Evolutionary conservation across 2,797 vertebrate genomes (phyloP), one percentile per base, ranked within the genome.

Genomic region (Sandelia bainsii): DNA sequence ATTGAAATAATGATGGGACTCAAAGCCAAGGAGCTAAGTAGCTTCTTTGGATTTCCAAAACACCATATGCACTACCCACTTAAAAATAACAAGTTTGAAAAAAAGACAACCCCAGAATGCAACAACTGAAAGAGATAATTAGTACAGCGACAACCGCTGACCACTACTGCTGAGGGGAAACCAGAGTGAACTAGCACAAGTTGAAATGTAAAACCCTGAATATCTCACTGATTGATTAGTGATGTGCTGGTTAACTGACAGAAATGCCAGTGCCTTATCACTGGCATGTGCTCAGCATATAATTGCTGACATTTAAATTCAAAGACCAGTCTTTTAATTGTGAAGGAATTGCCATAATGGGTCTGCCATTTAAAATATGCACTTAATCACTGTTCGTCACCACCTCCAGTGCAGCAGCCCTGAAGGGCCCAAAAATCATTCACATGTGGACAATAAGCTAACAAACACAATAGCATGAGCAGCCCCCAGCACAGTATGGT

Each of bases 231-330:
- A 87, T 56, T 83, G 82, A 91, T 76, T 56, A 51, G 62, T 69
- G 73, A 34, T 34, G 75, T 69, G 69, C 37, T 64, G 71, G 58
- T 42, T 75, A 72, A 82, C 57, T 81, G 85, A 87, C 83, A 85
- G 77, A 77, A 80, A 82, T 79, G 83, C 69, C 84, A 72, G 40
- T 67, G 77, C 50, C 72, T 85, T 77, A 77, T 85, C 76, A 49
- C 69, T 57, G 74, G 62, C 64, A 60, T 80, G 85, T 81, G 69
- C 23, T 0, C 27, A 11, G 56, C 61, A 46, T 79, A 8, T 86
- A 90, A 91, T 87, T 87, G 85, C 79, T 49, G 90, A 89, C 86
- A 90, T 92, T 92, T 91, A 50, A 80, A 75, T 88, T 89, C 79
- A 78, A 82, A 76, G 81, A 39, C 42, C 50, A 13, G 70, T 75